Evolutionary conservation across 2,888 invertebrate species (phyloP).

Genomic region (Amphipoea lucens): DNA sequence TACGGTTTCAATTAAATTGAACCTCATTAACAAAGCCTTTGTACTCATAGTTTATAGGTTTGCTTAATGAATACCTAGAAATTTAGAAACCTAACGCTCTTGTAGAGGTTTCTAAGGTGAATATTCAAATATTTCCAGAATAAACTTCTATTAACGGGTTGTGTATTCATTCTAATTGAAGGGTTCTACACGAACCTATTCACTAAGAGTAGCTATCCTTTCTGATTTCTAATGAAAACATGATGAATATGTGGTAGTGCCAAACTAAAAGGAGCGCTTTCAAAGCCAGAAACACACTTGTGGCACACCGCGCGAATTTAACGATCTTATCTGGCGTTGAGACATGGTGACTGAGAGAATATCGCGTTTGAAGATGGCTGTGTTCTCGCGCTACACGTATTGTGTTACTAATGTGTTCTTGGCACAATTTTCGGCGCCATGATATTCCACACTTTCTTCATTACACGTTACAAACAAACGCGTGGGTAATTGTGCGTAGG

Average conservation of each 20-base stretch:
- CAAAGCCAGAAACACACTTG: slow-evolving; percentile 42
- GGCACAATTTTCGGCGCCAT: slow-evolving; percentile 31
- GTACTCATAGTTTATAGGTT: neutral
- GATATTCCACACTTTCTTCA: slow-evolving; percentile 50
- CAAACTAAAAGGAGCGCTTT: slow-evolving; percentile 23
- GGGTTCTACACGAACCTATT: slow-evolving; percentile 22
- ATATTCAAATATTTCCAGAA: slow-evolving; percentile 15
- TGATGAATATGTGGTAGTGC: neutral
- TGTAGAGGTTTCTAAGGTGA: neutral
- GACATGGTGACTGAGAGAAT: slow-evolving; percentile 19
- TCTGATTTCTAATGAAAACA: slow-evolving; percentile 11
- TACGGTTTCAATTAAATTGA: slow-evolving; percentile 5
- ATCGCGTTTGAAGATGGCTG: slow-evolving; percentile 22
- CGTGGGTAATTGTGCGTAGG: slow-evolving; percentile 56
- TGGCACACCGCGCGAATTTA: slow-evolving; percentile 11
- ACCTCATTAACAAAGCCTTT: neutral
- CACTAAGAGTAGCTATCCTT: slow-evolving; percentile 4
- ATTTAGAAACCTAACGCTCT: neutral
- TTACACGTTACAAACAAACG: slow-evolving; percentile 45
- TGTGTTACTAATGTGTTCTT: slow-evolving; percentile 33
- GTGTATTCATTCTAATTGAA: slow-evolving; percentile 32
- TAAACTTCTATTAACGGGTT: slow-evolving; percentile 15
- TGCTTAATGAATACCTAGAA: neutral
- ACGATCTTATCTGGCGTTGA: slow-evolving; percentile 26
- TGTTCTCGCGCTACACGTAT: neutral